Evolutionary conservation across 2,797 vertebrate genomes (phyloP).

Genomic region (Acanthiza pusilla): DNA sequence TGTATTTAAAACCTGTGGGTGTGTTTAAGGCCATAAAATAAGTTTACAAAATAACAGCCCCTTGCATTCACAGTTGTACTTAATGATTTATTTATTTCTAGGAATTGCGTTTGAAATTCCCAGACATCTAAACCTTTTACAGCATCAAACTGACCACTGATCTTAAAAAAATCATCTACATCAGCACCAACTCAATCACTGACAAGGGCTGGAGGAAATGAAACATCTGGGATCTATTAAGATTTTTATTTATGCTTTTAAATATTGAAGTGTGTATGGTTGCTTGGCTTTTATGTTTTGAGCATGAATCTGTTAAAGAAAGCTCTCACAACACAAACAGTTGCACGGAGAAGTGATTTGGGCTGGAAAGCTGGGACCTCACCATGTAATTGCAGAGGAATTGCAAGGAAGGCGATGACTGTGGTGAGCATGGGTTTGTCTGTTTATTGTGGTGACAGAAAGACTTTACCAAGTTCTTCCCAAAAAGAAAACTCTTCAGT

Average conservation of each 20-base stretch:
- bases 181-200: slow-evolving; percentile 31
- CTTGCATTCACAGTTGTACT: background rate
- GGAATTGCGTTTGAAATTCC: slow-evolving; percentile 39
- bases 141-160: slow-evolving; percentile 29
- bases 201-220: slow-evolving; percentile 33
- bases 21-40: slow-evolving; percentile 9
- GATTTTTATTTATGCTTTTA: slow-evolving; percentile 60
- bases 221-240: slow-evolving; percentile 56
- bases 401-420: accelerated
- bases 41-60: background rate
- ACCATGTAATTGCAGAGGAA: background rate
- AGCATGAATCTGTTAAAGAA: slow-evolving; percentile 24
- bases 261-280: slow-evolving; percentile 22
- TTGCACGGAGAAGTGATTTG: background rate
- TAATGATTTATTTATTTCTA: slow-evolving; percentile 44
- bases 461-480: background rate
- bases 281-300: background rate
- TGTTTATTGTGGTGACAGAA: background rate
- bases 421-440: background rate
- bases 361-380: background rate
- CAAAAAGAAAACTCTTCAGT: background rate
- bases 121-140: slow-evolving; percentile 11
- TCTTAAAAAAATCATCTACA: slow-evolving; percentile 21
- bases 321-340: background rate
- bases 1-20: slow-evolving; percentile 28